These are phyloP conservation scores for Datnioides undecimradiatus DNA, from an alignment of 2,113 vertebrate species.

Conservation along the genomic window DNA sequence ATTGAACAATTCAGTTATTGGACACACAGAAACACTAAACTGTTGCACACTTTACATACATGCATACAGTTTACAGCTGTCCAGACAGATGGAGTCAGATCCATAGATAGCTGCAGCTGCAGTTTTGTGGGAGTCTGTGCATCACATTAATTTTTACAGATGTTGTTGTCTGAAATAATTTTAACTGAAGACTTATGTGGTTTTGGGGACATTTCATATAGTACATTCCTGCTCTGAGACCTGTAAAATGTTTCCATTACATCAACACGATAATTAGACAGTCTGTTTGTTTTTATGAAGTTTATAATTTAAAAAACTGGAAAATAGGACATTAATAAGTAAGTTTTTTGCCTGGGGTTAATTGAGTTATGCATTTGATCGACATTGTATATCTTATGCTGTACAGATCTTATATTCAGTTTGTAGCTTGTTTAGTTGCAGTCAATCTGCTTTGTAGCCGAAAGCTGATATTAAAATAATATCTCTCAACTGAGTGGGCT, in stretches of 20 bases:
- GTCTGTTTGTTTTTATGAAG: slow-evolving; percentile 11
- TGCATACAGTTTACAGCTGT: not conserved
- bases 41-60: not conserved
- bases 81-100: not conserved
- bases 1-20: not conserved
- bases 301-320: not conserved
- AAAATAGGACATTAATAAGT: slow-evolving; percentile 8
- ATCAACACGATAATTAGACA: not conserved
- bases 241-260: not conserved
- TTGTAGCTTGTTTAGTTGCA: not conserved
- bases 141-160: not conserved
- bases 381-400: slow-evolving; percentile 3
- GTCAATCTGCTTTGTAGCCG: slow-evolving; percentile 11
- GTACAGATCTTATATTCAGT: slow-evolving; percentile 4
- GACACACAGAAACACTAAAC: not conserved
- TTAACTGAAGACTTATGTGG: not conserved
- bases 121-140: not conserved
- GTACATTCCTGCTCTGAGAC: not conserved
- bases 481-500: not conserved
- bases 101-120: too few species aligned
- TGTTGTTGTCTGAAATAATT: not conserved
- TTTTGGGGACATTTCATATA: not conserved
- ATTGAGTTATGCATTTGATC: slow-evolving; percentile 19
- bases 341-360: not conserved
- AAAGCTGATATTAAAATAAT: slow-evolving; percentile 7